These are phyloP conservation scores for Azorinus chamasolen DNA, from an alignment of 2,888 invertebrate species.

Conservation along the genomic window DNA sequence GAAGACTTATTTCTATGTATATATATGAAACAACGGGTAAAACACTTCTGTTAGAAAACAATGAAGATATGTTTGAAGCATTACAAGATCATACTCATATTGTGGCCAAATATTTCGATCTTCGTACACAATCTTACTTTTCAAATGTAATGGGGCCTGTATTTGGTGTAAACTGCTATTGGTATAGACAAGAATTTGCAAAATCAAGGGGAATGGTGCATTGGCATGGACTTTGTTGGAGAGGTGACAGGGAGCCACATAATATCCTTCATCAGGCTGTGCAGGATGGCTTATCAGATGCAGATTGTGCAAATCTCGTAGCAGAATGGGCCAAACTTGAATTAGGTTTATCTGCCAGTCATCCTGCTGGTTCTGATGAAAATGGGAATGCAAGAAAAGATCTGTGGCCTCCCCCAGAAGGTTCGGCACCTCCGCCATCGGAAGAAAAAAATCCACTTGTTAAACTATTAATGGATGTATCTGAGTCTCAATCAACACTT, in stretches of 20 bases:
- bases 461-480: conserved; percentile 64
- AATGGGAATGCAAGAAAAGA: conserved; percentile 50
- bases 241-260: conserved; percentile 59
- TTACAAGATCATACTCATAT: conserved; percentile 56
- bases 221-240: conserved; percentile 71
- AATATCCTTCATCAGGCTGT: conserved; percentile 45
- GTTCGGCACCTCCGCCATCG: conserved; percentile 51
- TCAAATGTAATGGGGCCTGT: conserved; percentile 46
- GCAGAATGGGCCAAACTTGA: conserved; percentile 15
- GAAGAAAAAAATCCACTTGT: conserved; percentile 61
- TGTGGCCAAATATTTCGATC: conserved; percentile 56
- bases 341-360: conserved; percentile 47
- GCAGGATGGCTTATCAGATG: conserved; percentile 20
- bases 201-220: conserved; percentile 68
- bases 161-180: conserved; percentile 57
- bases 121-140: conserved; percentile 49
- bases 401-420: conserved; percentile 68
- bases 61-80: neutral
- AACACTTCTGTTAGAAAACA: neutral
- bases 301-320: conserved; percentile 1
- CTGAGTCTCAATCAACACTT: conserved; percentile 45
- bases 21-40: conserved; percentile 10
- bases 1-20: conserved; percentile 24
- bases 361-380: conserved; percentile 54
- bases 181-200: conserved; percentile 63